phyloP scores from a whole-genome alignment of 2,113 vertebrate genomes.

The Columbina picui region DNA sequence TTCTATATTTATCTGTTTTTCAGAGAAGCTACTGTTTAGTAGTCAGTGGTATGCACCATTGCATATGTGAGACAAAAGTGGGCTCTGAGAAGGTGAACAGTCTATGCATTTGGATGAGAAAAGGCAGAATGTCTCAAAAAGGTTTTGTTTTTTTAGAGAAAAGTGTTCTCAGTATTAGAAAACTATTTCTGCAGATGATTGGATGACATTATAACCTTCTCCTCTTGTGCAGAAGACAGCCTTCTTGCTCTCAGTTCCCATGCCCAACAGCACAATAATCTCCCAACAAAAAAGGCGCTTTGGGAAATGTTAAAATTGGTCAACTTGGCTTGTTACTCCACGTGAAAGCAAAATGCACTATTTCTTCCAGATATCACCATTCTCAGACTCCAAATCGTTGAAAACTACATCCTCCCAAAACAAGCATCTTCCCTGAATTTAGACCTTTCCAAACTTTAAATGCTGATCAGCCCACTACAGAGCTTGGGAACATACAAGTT shows the following conservation, averaged over 20 bases:
- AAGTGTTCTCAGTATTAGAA: neutral
- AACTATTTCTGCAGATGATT: neutral
- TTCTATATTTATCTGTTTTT: constrained; percentile 35
- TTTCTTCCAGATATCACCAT: neutral
- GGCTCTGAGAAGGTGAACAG: neutral
- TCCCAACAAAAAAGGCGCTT: neutral
- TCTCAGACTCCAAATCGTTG: neutral
- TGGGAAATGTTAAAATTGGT: neutral
- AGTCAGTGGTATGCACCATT: neutral
- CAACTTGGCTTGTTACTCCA: neutral
- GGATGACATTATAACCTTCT: neutral
- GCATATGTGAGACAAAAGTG: neutral
- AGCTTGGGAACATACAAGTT: neutral
- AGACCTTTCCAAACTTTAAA: neutral
- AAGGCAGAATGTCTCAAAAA: neutral
- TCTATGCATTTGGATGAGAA: neutral
- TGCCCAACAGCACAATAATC: neutral
- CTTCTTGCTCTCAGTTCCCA: neutral
- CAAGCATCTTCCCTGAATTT: neutral
- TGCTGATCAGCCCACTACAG: fast-evolving
- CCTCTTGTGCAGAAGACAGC: neutral
- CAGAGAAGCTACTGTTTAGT: neutral
- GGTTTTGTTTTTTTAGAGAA: neutral
- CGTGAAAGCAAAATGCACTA: neutral
- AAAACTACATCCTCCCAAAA: neutral